These are phyloP conservation scores for Tachysurus vachellii DNA, from an alignment of 2,113 vertebrate species.

Conservation along the genomic window DNA sequence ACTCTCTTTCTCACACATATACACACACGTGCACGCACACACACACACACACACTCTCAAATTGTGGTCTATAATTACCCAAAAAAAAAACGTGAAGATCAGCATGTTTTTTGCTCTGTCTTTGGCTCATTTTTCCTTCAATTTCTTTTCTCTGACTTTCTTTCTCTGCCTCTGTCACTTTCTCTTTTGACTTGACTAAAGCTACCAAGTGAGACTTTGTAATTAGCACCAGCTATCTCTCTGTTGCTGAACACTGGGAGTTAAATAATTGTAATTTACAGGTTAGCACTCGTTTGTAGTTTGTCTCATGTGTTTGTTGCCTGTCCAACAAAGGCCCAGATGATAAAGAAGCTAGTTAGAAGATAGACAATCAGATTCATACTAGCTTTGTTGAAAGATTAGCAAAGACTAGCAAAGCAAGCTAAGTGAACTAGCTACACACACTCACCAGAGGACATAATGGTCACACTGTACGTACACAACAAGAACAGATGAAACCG, in stretches of 20 bases:
- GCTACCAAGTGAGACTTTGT: background rate
- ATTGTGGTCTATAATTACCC: background rate
- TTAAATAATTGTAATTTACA: background rate
- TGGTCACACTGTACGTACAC: background rate
- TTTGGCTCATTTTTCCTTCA: slow-evolving; percentile 11
- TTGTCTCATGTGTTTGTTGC: background rate
- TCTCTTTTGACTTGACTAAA: background rate
- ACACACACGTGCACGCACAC: slow-evolving; percentile 30
- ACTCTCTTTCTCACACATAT: slow-evolving; percentile 1
- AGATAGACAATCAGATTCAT: background rate
- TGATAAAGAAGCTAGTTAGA: background rate
- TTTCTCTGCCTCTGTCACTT: background rate
- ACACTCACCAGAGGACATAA: background rate
- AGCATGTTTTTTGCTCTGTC: slow-evolving; percentile 31
- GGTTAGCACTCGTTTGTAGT: background rate
- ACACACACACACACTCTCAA: slow-evolving; percentile 9
- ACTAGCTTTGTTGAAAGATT: background rate
- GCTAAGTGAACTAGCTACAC: background rate
- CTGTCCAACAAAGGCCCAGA: background rate
- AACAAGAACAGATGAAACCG: background rate
- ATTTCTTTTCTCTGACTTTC: background rate
- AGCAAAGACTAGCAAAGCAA: background rate
- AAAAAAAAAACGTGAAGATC: slow-evolving; percentile 21
- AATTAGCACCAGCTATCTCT: background rate
- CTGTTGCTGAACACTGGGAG: background rate